These are phyloP conservation scores for Aethina tumida DNA, from an alignment of 1,140 invertebrate genomes.

Conservation along the genomic window DNA sequence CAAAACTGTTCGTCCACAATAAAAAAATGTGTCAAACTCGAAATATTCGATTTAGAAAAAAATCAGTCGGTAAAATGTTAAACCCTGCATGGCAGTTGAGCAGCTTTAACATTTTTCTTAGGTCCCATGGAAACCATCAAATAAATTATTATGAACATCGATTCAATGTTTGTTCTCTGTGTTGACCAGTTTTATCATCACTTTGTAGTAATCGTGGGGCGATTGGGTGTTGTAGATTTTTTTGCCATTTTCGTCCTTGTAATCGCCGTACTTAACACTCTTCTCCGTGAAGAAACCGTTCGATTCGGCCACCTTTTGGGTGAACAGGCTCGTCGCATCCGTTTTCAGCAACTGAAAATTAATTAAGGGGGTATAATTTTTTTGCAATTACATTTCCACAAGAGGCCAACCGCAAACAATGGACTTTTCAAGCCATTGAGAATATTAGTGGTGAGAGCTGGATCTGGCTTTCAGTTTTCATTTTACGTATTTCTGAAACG, in stretches of 20 bases:
- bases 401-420: no score
- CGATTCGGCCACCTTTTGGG: constrained; percentile 59
- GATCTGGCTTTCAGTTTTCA: no score
- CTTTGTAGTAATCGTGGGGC: constrained; percentile 53
- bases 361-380: no score
- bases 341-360: constrained; percentile 58
- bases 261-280: constrained; percentile 56
- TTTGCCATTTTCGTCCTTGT: constrained; percentile 46
- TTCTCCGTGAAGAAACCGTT: constrained; percentile 52
- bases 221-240: constrained; percentile 43
- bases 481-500: no score
- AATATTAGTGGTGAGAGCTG: no score
- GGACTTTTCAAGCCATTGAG: no score
- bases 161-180: constrained; percentile 8
- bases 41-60: no score
- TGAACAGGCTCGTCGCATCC: constrained; percentile 67
- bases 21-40: no score
- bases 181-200: constrained; percentile 44
- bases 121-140: background rate
- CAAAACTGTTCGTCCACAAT: no score
- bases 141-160: constrained; percentile 6
- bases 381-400: no score
- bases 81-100: constrained; percentile 34
- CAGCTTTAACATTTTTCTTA: constrained; percentile 30
- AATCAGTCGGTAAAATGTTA: constrained; percentile 27